Conservation (phyloP, 2,113 vertebrate species). For the Struthidea cinerea region DNA sequence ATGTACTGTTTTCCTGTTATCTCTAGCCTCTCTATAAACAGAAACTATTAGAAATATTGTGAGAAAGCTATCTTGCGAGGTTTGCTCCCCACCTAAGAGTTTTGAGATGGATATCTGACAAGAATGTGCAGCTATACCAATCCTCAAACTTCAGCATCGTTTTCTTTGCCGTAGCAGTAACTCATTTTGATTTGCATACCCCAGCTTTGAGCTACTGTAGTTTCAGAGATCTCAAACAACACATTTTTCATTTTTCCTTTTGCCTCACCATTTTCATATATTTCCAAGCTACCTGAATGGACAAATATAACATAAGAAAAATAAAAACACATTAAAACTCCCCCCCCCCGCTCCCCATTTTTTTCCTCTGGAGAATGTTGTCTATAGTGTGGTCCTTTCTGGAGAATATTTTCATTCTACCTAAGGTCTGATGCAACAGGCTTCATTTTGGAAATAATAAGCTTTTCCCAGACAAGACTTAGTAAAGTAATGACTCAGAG, state of each 20-base stretch:
- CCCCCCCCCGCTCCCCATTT: fast-evolving
- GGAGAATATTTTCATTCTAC: not conserved
- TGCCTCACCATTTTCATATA: not conserved
- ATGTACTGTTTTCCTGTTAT: constrained; percentile 25
- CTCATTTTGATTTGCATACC: not conserved
- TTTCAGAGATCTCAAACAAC: not conserved
- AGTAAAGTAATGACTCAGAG: not conserved
- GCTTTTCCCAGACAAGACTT: not conserved
- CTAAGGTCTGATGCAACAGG: not conserved
- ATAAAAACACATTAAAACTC: not conserved
- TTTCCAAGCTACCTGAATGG: not conserved
- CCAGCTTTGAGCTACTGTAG: not conserved
- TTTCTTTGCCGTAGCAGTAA: not conserved
- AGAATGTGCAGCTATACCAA: not conserved
- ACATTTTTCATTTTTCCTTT: not conserved
- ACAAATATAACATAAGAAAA: not conserved
- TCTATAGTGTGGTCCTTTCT: not conserved
- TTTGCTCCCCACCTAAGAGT: not conserved
- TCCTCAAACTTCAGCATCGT: not conserved
- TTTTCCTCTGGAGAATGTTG: not conserved
- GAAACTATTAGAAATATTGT: constrained; percentile 44
- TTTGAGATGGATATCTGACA: not conserved
- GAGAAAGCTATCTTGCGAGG: constrained; percentile 8
- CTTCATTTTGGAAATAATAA: not conserved
- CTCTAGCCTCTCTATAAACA: constrained; percentile 37